Base-by-base conservation (phyloP, 2,113 vertebrate species). In the Ibidorhyncha struthersii region DNA sequence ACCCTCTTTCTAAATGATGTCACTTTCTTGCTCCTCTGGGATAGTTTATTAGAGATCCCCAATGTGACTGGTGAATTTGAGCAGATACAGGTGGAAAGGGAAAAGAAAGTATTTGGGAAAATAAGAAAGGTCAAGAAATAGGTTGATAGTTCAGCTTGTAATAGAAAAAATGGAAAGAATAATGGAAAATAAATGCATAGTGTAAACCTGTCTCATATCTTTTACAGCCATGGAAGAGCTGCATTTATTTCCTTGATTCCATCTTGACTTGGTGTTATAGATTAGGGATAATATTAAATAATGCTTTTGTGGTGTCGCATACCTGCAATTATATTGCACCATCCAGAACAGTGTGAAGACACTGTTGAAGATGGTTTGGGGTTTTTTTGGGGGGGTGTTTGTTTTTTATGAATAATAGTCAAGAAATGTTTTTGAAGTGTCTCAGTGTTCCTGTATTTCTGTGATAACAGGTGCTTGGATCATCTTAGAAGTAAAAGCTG, bases 31-130 rank as follows among this genome's bases (percentile, higher is more conserved):
- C 49, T 95, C 95, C 82, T 94, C 89, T 94, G 47, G 77, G 43
- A 86, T 55, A 96, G 82, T 93, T 96, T 72, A 83, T 94, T 96
- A 89, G 71, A 96, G 87, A 96, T 49, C 36, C 53, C 38, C 58
- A 50, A 11, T 94, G 53, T 82, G 62, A 97, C 84, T 96, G 88
- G 93, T 93, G 61, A 86, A 87, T 98, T 95, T 97, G 69, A 96
- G 82, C 61, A 96, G 94, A 92, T 92, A 93, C 27, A 61, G 40
- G 47, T 61, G 62, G 45, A 84, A 70, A 94, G 55, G 34, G 47
- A 83, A 94, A 69, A 83, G 49, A 58, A 63, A 66, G 1, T 13
- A 26, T 86, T 90, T 89, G 47, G 63, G 45, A 85, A 97, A 96
- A 79, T 76, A 88, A 52, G n/a, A 72, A 95, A 96, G 70, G 56